Base-by-base conservation (phyloP, 2,888 invertebrate genomes). In the Phalera bucephala region DNA sequence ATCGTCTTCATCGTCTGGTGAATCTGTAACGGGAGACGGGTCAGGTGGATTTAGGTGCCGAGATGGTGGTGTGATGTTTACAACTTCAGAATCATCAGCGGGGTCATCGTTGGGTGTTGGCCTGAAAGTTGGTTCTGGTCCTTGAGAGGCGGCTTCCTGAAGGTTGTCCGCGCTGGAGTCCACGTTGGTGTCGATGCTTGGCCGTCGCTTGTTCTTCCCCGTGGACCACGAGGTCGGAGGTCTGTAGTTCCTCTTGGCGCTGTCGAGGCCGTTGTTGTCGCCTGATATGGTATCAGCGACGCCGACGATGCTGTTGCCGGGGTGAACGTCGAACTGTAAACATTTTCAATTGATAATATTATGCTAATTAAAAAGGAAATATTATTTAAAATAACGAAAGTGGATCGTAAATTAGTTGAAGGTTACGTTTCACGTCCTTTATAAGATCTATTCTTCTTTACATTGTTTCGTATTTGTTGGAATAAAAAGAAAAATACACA, bases 221-320 rank as follows among this genome's bases (percentile, higher is more conserved):
- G 90, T 91, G 0, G 91, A 91, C 92, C 92, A 92, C 36, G 88
- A 88, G 4, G 86, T 81, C 0, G 92, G 92, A 0, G 91, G 83
- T 14, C 89, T 76, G 57, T 91, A 91, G 42, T 79, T 83, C 12
- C 79, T 75, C 50, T 90, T 89, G 36, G 78, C 90, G 22, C 80
- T 77, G 43, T 83, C 86, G 3, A 87, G 52, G 9, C 78, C 80
- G 33, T 86, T 81, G 46, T 85, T 81, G 42, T 77, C 73, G 28
- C 73, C 79, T 1, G 75, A 69, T 14, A 91, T 83, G 2, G 82
- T 67, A 52, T 91, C 91, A 1, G 81, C 82, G 2, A 80, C 60
- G 6, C 83, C 86, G 0, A 80, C 80, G 21, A 83, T 83, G 52
- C 80, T 86, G 71, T 85, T 86, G 22, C 79, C 80, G 1, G 82